phyloP scores from a whole-genome alignment of 2,113 vertebrate genomes.

The Macaca nemestrina region DNA sequence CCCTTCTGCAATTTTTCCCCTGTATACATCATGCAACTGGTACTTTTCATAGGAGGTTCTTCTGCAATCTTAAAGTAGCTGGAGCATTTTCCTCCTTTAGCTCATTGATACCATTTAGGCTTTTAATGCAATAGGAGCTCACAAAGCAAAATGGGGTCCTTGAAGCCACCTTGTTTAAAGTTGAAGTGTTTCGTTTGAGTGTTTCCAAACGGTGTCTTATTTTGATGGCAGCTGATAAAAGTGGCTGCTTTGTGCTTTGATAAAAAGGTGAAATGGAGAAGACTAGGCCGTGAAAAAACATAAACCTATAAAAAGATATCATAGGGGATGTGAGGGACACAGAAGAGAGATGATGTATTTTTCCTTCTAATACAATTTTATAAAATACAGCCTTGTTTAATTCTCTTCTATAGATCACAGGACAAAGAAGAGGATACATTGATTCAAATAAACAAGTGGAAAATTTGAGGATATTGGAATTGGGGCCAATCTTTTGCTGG shows the following conservation, averaged over 20 bases:
- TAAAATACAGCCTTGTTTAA: background rate
- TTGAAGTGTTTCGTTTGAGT: background rate
- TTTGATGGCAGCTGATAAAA: conserved; percentile 2
- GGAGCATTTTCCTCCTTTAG: background rate
- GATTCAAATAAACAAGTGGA: conserved; percentile 2
- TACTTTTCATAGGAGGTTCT: background rate
- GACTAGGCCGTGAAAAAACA: background rate
- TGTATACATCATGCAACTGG: background rate
- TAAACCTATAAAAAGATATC: background rate
- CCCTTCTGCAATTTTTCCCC: background rate
- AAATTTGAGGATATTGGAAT: background rate
- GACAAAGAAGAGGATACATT: background rate
- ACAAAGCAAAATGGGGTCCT: background rate
- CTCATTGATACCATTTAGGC: background rate
- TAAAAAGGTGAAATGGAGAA: conserved; percentile 40
- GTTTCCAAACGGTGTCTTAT: conserved; percentile 7
- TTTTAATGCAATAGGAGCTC: conserved; percentile 12
- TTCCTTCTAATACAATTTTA: background rate
- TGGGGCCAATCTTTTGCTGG: background rate
- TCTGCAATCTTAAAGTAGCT: background rate
- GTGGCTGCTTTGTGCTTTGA: background rate
- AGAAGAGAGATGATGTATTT: background rate
- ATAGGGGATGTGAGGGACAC: background rate
- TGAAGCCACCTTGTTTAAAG: conserved; percentile 27
- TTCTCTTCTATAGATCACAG: background rate